These are phyloP conservation scores for Hippocampus comes DNA, from an alignment of 2,113 vertebrate species.

Conservation along the genomic window DNA sequence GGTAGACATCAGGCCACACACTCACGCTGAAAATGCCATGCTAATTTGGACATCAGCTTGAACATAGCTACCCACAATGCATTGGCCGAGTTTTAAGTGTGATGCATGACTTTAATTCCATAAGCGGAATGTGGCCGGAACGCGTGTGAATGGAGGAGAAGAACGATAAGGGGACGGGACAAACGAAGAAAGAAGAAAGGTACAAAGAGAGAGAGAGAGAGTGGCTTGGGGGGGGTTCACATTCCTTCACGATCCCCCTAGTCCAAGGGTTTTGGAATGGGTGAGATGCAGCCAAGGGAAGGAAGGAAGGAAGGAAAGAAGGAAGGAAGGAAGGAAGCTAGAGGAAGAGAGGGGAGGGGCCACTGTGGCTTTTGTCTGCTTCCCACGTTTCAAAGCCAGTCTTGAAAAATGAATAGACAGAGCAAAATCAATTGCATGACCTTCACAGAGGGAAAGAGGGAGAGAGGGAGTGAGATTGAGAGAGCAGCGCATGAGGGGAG, in stretches of 20 bases:
- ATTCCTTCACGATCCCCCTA: constrained; percentile 53
- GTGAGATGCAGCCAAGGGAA: constrained; percentile 37
- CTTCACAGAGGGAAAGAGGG: constrained; percentile 74
- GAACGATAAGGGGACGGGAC: constrained; percentile 44
- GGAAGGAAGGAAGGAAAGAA: constrained; percentile 21
- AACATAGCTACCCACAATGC: constrained; percentile 70
- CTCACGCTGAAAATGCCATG: constrained; percentile 31
- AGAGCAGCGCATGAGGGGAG: constrained; percentile 29
- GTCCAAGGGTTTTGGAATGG: constrained; percentile 43
- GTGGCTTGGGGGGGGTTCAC: not conserved
- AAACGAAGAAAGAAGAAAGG: constrained; percentile 42
- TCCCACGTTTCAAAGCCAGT: constrained; percentile 82
- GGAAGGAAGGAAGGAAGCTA: constrained; percentile 16
- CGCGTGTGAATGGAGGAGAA: constrained; percentile 47
- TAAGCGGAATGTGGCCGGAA: constrained; percentile 69
- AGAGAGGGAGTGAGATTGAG: constrained; percentile 60
- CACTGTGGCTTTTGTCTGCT: constrained; percentile 79
- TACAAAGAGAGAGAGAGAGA: constrained; percentile 20
- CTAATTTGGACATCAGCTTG: constrained; percentile 69
- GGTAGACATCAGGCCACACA: constrained; percentile 40
- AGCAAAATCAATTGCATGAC: constrained; percentile 84
- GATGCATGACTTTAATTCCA: constrained; percentile 75
- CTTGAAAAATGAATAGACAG: constrained; percentile 83
- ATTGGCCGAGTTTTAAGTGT: constrained; percentile 69
- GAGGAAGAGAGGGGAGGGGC: constrained; percentile 55